Conservation (phyloP, 1,140 invertebrate genomes). For the Caenorhabditis brenneri region DNA sequence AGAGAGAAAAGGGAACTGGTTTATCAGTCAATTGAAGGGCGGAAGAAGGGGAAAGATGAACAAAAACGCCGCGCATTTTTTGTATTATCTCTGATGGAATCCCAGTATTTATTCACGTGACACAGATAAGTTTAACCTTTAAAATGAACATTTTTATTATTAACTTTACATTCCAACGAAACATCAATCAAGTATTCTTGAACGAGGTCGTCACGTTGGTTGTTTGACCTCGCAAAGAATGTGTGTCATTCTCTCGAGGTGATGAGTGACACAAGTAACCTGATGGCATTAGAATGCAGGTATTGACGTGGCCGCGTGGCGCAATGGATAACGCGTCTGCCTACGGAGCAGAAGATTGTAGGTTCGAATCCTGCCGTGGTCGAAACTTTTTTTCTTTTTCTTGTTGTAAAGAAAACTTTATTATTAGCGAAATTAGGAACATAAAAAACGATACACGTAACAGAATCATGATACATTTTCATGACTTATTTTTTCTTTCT, state of each 20-base stretch:
- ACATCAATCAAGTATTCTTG: neutral
- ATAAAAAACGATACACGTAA: neutral
- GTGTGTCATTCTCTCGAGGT: neutral
- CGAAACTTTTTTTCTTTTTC: neutral
- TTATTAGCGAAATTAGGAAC: neutral
- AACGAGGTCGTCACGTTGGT: neutral
- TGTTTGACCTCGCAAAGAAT: neutral
- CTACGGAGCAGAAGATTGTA: constrained; percentile 36
- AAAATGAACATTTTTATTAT: neutral
- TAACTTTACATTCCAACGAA: neutral
- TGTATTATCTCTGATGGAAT: neutral
- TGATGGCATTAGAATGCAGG: neutral
- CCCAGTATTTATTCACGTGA: neutral
- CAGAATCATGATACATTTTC: constrained; percentile 5
- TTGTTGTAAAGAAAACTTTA: no score
- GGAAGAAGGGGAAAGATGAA: neutral
- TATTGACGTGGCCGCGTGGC: neutral
- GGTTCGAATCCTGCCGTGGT: constrained; percentile 36
- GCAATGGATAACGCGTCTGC: constrained; percentile 38
- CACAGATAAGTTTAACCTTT: neutral
- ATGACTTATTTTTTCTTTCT: neutral
- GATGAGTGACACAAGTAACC: neutral
- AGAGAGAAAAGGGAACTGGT: neutral
- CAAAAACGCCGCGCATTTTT: constrained; percentile 34
- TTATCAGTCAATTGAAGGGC: neutral